Percentiles rank a stretch among this genome's conserved stretches.
These are phyloP conservation scores for Heterochromis multidens DNA, from an alignment of 2,113 vertebrate genomes.

Conservation along the genomic window DNA sequence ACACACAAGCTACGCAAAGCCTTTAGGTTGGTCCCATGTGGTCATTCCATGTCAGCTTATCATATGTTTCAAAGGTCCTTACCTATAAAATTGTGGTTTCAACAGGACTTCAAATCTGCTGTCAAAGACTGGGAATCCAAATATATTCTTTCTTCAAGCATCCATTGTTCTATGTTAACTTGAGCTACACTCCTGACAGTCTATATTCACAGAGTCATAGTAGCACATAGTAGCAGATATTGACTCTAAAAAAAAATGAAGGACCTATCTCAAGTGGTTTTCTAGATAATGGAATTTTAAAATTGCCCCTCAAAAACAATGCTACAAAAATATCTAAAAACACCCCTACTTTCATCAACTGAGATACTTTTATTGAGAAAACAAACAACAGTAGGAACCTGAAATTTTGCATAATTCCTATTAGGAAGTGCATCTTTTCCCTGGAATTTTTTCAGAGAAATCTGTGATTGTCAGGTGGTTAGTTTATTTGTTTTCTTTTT, in stretches of 20 bases:
- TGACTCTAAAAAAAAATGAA: not conserved
- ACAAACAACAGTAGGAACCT: fast-evolving
- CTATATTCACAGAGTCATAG: not conserved
- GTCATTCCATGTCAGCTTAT: not conserved
- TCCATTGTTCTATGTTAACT: not conserved
- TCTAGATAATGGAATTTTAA: not conserved
- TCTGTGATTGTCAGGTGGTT: not conserved
- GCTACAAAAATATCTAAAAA: not conserved
- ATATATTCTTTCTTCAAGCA: not conserved
- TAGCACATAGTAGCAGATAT: not conserved
- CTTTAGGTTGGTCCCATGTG: not conserved
- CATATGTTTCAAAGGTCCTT: not conserved
- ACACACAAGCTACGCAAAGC: not conserved
- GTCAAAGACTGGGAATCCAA: not conserved
- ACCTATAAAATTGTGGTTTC: not conserved
- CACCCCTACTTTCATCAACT: not conserved
- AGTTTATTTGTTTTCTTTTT: not conserved
- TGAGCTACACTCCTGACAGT: not conserved
- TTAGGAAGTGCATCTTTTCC: too few species aligned
- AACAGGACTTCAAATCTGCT: fast-evolving
- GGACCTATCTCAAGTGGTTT: too few species aligned
- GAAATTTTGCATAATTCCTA: not conserved
- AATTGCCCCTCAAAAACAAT: too few species aligned
- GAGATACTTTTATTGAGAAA: fast-evolving
- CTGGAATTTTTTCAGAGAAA: fast-evolving